These are phyloP conservation scores for Myripristis jacobus DNA, from an alignment of 2,797 vertebrate species.

Conservation along the genomic window DNA sequence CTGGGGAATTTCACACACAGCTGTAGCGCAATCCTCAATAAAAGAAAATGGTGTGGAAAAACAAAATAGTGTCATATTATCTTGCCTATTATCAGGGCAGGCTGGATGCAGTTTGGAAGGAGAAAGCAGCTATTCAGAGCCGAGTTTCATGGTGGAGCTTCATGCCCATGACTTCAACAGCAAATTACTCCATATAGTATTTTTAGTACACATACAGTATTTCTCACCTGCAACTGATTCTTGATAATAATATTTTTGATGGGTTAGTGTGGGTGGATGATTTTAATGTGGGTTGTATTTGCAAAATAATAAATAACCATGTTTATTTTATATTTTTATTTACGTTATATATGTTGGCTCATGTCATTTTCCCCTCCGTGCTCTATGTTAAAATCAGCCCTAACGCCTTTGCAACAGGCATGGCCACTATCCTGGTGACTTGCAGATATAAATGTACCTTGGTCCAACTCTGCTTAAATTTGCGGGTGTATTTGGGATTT, in stretches of 20 bases:
- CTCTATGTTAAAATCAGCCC: no score
- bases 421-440: no score
- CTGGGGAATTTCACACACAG: conserved; percentile 43
- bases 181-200: conserved; percentile 14
- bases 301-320: no score
- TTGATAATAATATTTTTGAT: conserved; percentile 6
- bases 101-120: conserved; percentile 13
- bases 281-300: not conserved
- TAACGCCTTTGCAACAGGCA: no score
- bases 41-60: conserved; percentile 29
- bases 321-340: not conserved
- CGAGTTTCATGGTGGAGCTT: not conserved
- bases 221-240: not conserved
- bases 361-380: no score
- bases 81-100: conserved; percentile 15
- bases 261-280: conserved; percentile 17
- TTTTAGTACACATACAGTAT: not conserved
- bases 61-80: conserved; percentile 8
- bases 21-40: conserved; percentile 41
- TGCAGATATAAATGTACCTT: no score
- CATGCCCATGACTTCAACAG: not conserved
- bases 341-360: not conserved
- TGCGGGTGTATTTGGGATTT: no score
- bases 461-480: no score
- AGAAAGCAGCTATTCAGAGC: conserved; percentile 9